Evolutionary conservation across 1,140 invertebrate genomes (phyloP).

Genomic region (Hormaphis cornu): DNA sequence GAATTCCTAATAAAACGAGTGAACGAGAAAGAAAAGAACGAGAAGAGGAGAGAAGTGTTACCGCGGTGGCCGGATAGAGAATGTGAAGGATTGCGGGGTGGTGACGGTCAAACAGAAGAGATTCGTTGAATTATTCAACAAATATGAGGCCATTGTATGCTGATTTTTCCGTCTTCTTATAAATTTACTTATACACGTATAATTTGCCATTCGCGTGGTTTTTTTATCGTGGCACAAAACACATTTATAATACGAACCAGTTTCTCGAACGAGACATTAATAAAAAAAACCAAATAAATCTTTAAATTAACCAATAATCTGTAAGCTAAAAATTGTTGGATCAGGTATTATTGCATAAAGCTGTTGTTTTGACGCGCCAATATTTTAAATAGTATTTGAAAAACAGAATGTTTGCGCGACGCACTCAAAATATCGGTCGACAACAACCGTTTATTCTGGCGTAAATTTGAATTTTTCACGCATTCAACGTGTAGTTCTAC

Average conservation of each 20-base stretch:
- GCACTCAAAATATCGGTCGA: too few species aligned
- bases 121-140: slow-evolving; percentile 37
- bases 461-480: too few species aligned
- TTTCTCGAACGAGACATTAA: background rate
- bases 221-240: background rate
- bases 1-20: slow-evolving; percentile 18
- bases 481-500: too few species aligned
- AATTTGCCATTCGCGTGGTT: slow-evolving; percentile 12
- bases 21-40: slow-evolving; percentile 27
- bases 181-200: slow-evolving; percentile 17
- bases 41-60: slow-evolving; percentile 34
- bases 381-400: background rate
- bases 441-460: too few species aligned
- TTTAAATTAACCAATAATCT: background rate
- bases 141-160: slow-evolving; percentile 29
- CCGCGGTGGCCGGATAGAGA: background rate
- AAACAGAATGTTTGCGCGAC: too few species aligned
- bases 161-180: slow-evolving; percentile 19
- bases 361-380: too few species aligned
- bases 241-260: background rate
- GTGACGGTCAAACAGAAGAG: slow-evolving; percentile 39
- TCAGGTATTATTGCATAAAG: too few species aligned
- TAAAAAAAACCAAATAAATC: background rate
- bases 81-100: slow-evolving; percentile 18
- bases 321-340: too few species aligned